Evolutionary conservation across 2,888 invertebrate species (phyloP).

Genomic region (Ctenicera cuprea): DNA sequence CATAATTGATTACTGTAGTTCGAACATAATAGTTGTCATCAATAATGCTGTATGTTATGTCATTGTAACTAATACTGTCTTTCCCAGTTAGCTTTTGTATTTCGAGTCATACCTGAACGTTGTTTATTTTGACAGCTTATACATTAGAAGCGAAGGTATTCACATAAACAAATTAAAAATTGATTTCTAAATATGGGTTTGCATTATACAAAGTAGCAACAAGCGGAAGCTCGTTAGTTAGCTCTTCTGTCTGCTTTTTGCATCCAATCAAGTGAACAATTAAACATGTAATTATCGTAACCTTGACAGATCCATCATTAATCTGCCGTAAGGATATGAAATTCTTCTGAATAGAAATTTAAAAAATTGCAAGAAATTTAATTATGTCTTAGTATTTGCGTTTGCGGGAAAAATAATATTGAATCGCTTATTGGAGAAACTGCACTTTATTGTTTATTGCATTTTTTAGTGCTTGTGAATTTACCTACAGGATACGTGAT

Average conservation of each 20-base stretch:
- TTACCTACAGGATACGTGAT: background rate
- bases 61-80: conserved; percentile 15
- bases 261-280: conserved; percentile 36
- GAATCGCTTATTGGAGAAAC: too few relatives aligned
- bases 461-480: too few relatives aligned
- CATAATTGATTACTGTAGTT: conserved; percentile 30
- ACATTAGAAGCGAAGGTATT: background rate
- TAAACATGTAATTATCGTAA: conserved; percentile 23
- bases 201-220: conserved; percentile 5
- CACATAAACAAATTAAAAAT: conserved; percentile 8
- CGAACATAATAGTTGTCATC: conserved; percentile 25
- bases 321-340: conserved; percentile 14
- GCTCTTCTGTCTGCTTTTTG: conserved; percentile 9
- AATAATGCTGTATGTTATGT: conserved; percentile 24
- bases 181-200: conserved; percentile 15
- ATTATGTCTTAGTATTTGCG: background rate
- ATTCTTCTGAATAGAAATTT: background rate
- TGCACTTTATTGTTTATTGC: too few relatives aligned
- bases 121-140: background rate
- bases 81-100: background rate
- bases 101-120: background rate
- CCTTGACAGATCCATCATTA: conserved; percentile 39
- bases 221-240: conserved; percentile 10
- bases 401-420: too few relatives aligned
- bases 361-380: conserved; percentile 1